Evolutionary conservation across 2,113 vertebrate species (phyloP), one percentile per base, ranked within the genome.

Genomic region (Urocitellus parryii): DNA sequence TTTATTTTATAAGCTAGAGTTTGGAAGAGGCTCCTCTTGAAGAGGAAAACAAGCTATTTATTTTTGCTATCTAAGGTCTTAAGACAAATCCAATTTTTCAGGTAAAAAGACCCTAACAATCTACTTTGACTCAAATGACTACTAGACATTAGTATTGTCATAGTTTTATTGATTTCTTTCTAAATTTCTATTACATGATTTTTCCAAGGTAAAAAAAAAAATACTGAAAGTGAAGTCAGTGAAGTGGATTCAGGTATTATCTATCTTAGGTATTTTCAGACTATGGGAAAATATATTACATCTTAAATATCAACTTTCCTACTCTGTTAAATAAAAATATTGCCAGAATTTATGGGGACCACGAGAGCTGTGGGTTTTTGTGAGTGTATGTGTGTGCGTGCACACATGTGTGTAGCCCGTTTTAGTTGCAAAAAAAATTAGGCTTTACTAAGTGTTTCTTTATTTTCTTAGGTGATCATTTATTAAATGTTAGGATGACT

Each of bases 171-270:
- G 22, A 78, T 39, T 78, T 89, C 3, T 68, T 78, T 65, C 34
- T 61, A n/a, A 77, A 67, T 53, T 93, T 78, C 80, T 88, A 76
- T 76, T 48, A 68, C 25, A 37, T 70, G 18, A 74, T 42, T 67
- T 90, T 96, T 73, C n/a, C 37, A 90, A 91, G 20, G 58, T 68
- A 37, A 95, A 91, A 17, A 87, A 45, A 86, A 74, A 24, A 51
- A 61, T n/a, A 18, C 18, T 58, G 37, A 18, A 93, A 72, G 86
- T 61, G 8, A 96, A 63, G 27, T n/a, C 22, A 42, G 56, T 58
- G 58, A 90, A 87, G 27, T 25, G 42, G 25, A 48, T 79, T 45
- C 67, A 29, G 14, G 1, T 53, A 63, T 72, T 92, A 34, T 34
- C 11, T 92, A 34, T 25, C 11, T 95, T 18, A 42, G 20, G 9